Conservation (phyloP, 2,888 invertebrate species). For the Acanthosepion pharaonis region DNA sequence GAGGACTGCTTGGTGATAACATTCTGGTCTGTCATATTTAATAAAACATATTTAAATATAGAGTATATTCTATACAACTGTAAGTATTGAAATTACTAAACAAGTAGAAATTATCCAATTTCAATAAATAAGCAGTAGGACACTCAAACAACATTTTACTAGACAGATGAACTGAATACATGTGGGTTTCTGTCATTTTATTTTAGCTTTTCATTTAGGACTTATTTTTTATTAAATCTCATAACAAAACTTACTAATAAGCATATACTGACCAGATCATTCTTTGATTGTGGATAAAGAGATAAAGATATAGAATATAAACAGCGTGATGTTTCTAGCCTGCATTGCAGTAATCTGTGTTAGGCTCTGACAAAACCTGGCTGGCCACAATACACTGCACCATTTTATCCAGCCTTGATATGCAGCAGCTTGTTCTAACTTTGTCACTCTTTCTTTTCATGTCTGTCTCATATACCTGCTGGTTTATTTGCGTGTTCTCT, state of each 20-base stretch:
- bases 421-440: slow-evolving; percentile 15
- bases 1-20: too few species aligned
- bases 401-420: neutral
- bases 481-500: neutral
- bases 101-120: too few species aligned
- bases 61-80: too few species aligned
- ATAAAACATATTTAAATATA: too few species aligned
- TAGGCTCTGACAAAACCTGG: neutral
- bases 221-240: neutral
- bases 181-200: neutral
- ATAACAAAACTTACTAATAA: neutral
- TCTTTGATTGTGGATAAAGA: neutral
- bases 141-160: neutral
- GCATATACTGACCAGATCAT: neutral
- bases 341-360: neutral
- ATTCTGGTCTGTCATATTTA: too few species aligned
- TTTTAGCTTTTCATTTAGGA: neutral
- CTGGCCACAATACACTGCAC: neutral
- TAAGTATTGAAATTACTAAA: too few species aligned
- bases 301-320: neutral
- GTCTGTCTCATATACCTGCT: neutral
- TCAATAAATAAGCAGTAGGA: neutral
- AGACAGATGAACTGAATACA: neutral
- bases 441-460: neutral
- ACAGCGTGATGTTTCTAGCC: neutral